phyloP scores from a whole-genome alignment of 2,113 vertebrate genomes.

The Archilochus colubris region DNA sequence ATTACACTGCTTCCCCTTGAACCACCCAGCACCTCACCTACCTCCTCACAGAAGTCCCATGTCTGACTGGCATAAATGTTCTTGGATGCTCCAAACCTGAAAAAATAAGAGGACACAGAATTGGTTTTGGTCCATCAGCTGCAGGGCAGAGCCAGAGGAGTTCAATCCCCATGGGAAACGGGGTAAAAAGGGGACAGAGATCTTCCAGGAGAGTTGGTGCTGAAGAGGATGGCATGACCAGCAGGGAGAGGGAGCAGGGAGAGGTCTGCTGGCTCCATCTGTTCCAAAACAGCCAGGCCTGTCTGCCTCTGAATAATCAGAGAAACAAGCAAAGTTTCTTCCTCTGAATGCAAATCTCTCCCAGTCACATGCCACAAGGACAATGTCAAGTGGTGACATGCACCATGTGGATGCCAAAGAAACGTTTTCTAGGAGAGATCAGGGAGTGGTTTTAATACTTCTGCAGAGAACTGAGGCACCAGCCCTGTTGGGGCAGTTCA shows the following conservation, averaged over 20 bases:
- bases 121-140: background rate
- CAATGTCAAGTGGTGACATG: background rate
- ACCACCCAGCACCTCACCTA: slow-evolving; percentile 50
- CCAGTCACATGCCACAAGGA: background rate
- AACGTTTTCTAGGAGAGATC: background rate
- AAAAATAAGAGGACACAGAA: background rate
- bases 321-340: background rate
- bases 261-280: background rate
- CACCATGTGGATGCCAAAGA: fast-evolving
- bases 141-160: background rate
- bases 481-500: background rate
- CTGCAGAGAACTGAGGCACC: background rate
- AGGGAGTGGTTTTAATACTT: background rate
- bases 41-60: slow-evolving; percentile 87
- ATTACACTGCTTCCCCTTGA: fast-evolving
- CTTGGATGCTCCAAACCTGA: slow-evolving; percentile 87
- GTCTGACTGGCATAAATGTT: slow-evolving; percentile 80
- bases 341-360: background rate
- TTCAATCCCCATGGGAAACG: fast-evolving
- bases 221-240: background rate
- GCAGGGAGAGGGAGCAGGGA: background rate
- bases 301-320: background rate
- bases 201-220: background rate
- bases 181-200: background rate
- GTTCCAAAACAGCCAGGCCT: background rate